These are phyloP conservation scores for Serranus cabrilla DNA, from an alignment of 2,797 vertebrate species.

Conservation along the genomic window DNA sequence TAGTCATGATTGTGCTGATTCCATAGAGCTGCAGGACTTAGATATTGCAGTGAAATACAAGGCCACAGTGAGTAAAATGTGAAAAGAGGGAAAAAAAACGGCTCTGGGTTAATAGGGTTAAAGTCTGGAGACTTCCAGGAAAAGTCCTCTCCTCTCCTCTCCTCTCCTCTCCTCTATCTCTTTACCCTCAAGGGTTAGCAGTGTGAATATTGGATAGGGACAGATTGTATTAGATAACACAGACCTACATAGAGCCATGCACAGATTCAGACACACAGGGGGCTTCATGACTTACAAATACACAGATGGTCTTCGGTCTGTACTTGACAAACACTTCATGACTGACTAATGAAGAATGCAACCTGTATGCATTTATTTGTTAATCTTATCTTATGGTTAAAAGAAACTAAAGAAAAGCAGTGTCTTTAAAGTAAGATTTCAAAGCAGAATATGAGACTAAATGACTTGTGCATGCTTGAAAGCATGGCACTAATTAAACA, in stretches of 20 bases:
- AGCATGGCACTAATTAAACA: constrained; percentile 10
- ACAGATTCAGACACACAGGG: constrained; percentile 40
- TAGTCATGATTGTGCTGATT: too few species aligned
- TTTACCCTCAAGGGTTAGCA: constrained; percentile 57
- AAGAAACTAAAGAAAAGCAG: not conserved
- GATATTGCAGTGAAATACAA: too few species aligned
- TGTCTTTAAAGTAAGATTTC: not conserved
- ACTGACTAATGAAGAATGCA: not conserved
- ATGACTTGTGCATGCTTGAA: not conserved
- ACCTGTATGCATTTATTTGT: not conserved
- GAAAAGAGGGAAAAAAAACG: too few species aligned
- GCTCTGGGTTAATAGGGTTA: not conserved
- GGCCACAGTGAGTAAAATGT: too few species aligned
- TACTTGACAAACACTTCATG: constrained; percentile 14
- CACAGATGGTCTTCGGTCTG: constrained; percentile 17
- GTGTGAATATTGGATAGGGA: constrained; percentile 78
- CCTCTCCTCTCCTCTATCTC: not conserved
- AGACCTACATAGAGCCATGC: constrained; percentile 70
- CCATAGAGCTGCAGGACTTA: too few species aligned
- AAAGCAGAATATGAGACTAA: not conserved
- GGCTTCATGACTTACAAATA: constrained; percentile 23
- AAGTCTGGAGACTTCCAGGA: constrained; percentile 44
- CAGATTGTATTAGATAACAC: constrained; percentile 81
- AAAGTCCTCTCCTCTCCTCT: constrained; percentile 29
- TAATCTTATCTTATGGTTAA: not conserved